Percentiles rank a stretch among this genome's conserved stretches.
Evolutionary conservation across 2,888 invertebrate species (phyloP).

Genomic region (Boloria euphrosyne): DNA sequence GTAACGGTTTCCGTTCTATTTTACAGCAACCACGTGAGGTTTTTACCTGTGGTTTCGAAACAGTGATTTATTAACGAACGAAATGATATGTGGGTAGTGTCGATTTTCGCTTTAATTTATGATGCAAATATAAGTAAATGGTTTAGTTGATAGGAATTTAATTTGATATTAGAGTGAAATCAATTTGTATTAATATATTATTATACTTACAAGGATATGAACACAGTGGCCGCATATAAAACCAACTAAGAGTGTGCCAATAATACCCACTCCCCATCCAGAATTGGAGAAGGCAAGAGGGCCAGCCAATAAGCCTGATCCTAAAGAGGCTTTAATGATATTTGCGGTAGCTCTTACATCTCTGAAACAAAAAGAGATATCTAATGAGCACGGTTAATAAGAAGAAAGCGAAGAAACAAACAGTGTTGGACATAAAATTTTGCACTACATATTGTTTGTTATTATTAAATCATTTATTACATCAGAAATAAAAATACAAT

Average conservation of each 20-base stretch:
- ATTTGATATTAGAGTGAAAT: not conserved
- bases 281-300: constrained; percentile 86
- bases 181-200: too few species aligned
- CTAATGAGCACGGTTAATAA: too few species aligned
- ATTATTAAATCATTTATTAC: too few species aligned
- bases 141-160: too few species aligned
- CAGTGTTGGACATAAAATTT: too few species aligned
- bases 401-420: too few species aligned
- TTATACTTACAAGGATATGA: constrained; percentile 67
- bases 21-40: constrained; percentile 72
- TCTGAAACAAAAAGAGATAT: constrained; percentile 51
- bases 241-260: constrained; percentile 76
- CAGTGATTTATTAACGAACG: constrained; percentile 4
- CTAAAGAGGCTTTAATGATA: constrained; percentile 80
- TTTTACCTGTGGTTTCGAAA: constrained; percentile 58
- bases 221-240: constrained; percentile 75
- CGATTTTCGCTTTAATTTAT: too few species aligned
- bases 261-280: constrained; percentile 85
- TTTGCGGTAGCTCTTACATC: constrained; percentile 71
- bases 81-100: not conserved
- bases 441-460: too few species aligned
- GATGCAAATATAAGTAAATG: too few species aligned
- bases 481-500: too few species aligned
- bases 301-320: constrained; percentile 88
- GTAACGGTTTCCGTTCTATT: constrained; percentile 71